These are phyloP conservation scores for Caenorhabditis afra DNA, from an alignment of 2,888 invertebrate species.

Conservation along the genomic window DNA sequence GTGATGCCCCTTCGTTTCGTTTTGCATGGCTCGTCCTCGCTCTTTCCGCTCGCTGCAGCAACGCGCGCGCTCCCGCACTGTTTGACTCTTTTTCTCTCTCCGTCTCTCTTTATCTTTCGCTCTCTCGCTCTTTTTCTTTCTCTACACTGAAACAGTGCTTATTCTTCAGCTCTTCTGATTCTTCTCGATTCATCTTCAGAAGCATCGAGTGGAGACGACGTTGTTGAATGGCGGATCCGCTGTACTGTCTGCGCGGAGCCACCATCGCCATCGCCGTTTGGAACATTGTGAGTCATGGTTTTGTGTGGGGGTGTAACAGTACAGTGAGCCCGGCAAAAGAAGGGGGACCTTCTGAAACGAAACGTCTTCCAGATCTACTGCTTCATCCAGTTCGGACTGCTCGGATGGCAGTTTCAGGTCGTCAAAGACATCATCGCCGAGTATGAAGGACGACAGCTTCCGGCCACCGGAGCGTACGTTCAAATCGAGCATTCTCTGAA, in stretches of 20 bases:
- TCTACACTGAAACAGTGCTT: not conserved
- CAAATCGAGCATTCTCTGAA: not conserved
- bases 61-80: conserved; percentile 24
- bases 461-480: conserved; percentile 74
- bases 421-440: conserved; percentile 73
- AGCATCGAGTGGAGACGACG: not conserved
- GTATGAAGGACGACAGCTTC: conserved; percentile 77
- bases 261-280: conserved; percentile 74
- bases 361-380: conserved; percentile 78
- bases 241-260: conserved; percentile 71
- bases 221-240: conserved; percentile 75
- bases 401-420: conserved; percentile 78
- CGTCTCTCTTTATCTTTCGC: not conserved
- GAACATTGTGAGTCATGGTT: conserved; percentile 74
- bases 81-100: conserved; percentile 14
- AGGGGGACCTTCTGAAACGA: not conserved
- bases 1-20: not conserved
- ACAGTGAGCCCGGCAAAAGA: no score
- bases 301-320: not conserved
- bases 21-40: no score
- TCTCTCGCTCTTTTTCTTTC: not conserved
- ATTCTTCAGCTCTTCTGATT: not conserved
- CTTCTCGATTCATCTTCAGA: no score
- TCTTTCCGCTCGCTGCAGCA: not conserved
- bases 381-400: conserved; percentile 76